Conservation (phyloP, 2,888 invertebrate genomes). For the Andrena bicolor region DNA sequence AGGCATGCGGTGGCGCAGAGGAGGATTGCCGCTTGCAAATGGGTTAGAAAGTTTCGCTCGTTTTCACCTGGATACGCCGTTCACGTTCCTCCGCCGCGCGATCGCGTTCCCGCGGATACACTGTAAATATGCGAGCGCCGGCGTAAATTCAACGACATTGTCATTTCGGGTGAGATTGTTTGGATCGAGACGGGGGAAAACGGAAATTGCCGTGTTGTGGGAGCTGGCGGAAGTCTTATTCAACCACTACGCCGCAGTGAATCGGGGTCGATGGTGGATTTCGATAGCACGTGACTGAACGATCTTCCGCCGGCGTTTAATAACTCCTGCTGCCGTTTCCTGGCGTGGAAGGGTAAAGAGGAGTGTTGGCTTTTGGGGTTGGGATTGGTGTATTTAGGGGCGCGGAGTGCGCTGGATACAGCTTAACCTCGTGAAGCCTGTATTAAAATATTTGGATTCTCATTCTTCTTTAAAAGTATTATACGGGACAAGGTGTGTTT, state of each 20-base stretch:
- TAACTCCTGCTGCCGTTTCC: background rate
- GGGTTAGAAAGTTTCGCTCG: constrained; percentile 55
- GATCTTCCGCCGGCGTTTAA: constrained; percentile 15
- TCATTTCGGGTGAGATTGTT: constrained; percentile 20
- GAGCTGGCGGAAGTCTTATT: constrained; percentile 18
- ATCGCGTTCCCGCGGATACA: constrained; percentile 9
- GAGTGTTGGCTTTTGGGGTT: background rate
- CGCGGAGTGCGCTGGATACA: background rate
- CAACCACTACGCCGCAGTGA: constrained; percentile 1
- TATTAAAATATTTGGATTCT: too few relatives aligned
- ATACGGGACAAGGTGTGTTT: too few relatives aligned
- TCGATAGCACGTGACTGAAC: background rate
- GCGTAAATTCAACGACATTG: constrained; percentile 33
- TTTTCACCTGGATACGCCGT: constrained; percentile 39
- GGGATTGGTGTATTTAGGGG: background rate
- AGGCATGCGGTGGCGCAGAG: constrained; percentile 27
- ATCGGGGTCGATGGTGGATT: constrained; percentile 10
- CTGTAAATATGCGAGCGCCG: constrained; percentile 12
- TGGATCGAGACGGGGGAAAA: constrained; percentile 6
- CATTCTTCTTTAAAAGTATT: too few relatives aligned
- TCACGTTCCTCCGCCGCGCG: background rate
- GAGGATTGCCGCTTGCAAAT: constrained; percentile 60
- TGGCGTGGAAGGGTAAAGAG: background rate
- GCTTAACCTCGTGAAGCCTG: too few relatives aligned
- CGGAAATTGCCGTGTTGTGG: constrained; percentile 16